These are phyloP conservation scores for Apodemus sylvaticus DNA, from an alignment of 2,113 vertebrate genomes.

Conservation along the genomic window DNA sequence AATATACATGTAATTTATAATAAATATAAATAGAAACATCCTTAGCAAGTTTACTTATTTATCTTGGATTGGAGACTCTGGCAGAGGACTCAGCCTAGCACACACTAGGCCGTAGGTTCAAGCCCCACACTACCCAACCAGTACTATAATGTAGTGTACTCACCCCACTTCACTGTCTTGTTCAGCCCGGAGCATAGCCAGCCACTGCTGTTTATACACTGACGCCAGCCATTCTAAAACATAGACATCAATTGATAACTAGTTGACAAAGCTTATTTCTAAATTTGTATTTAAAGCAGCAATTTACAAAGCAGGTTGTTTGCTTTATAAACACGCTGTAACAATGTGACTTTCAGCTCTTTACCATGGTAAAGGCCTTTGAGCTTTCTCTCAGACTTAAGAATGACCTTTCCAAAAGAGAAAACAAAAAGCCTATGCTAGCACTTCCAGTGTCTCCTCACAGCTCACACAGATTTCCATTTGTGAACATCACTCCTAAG, in stretches of 20 bases:
- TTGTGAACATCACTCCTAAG: conserved; percentile 14
- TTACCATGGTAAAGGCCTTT: not conserved
- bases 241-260: conserved; percentile 15
- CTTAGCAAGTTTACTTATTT: not conserved
- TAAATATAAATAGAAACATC: conserved; percentile 18
- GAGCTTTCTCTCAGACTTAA: not conserved
- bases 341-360: not conserved
- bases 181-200: conserved; percentile 97
- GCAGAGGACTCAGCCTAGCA: not conserved
- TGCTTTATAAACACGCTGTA: not conserved
- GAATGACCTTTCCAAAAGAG: not conserved
- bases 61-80: not conserved
- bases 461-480: conserved; percentile 33
- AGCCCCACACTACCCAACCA: not conserved
- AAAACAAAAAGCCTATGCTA: not conserved
- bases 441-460: conserved; percentile 8
- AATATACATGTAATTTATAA: not conserved
- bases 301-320: conserved; percentile 10
- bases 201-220: conserved; percentile 98
- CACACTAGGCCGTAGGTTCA: not conserved
- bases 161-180: conserved; percentile 97
- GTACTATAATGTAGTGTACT: conserved; percentile 75
- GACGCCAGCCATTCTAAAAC: conserved; percentile 93
- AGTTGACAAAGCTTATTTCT: conserved; percentile 11
- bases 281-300: conserved; percentile 41